Evolutionary conservation across 2,797 vertebrate species (phyloP).

Genomic region (Hemibagrus guttatus): DNA sequence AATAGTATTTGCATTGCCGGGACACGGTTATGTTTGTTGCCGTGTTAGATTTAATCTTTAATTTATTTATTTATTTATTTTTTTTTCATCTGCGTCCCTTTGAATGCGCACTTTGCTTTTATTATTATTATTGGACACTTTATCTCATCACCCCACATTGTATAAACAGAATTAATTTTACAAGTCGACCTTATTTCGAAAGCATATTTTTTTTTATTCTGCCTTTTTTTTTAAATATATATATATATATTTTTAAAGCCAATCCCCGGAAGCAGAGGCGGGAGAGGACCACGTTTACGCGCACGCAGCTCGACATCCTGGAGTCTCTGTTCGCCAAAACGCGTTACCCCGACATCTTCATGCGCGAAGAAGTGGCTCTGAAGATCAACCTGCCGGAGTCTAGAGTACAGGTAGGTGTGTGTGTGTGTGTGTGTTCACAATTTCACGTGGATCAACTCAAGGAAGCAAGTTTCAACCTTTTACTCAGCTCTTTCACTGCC

Average conservation of each 20-base stretch:
- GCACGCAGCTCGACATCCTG: conserved; percentile 88
- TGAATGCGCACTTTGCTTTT: background rate
- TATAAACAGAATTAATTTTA: background rate
- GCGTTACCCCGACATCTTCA: conserved; percentile 92
- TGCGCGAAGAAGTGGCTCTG: conserved; percentile 89
- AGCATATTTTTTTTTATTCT: background rate
- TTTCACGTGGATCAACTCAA: background rate
- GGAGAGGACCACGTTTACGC: conserved; percentile 91
- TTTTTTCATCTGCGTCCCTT: background rate
- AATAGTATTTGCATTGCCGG: too few relatives aligned
- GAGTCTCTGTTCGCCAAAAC: conserved; percentile 89
- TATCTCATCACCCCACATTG: background rate
- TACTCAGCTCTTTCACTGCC: background rate
- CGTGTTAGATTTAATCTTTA: too few relatives aligned
- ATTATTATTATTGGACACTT: background rate
- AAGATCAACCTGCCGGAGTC: conserved; percentile 97
- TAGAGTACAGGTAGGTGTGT: conserved; percentile 85
- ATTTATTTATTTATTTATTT: too few relatives aligned
- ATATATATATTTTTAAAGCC: conserved; percentile 64
- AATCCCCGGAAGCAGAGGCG: conserved; percentile 92
- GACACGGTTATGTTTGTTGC: too few relatives aligned
- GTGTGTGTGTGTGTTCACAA: background rate
- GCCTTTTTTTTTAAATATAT: background rate
- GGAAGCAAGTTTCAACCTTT: background rate
- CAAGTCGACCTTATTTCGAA: too few relatives aligned